Base-by-base conservation (phyloP, 1,140 invertebrate species). In the Pygmarrhopalites habei region DNA sequence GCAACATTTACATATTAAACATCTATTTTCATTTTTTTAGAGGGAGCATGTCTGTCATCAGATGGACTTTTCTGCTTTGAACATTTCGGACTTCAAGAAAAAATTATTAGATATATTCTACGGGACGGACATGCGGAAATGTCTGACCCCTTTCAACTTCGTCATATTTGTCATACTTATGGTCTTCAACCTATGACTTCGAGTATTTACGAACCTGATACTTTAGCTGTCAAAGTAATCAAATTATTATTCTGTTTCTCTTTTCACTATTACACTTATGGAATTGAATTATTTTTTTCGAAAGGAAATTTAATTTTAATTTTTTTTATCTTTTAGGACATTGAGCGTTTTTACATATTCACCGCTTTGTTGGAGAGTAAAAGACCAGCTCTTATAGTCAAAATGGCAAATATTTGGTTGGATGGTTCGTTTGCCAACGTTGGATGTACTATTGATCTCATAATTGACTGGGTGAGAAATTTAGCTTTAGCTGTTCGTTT, bases 21-120 rank as follows among this genome's bases (percentile, higher is more conserved):
- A 35, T 35, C 15, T 35, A 51, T 41, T 62, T 55, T 41, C 47
- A 5, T 29, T 35, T 35, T 29, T 65, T 52, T 30, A 69, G 64
- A 58, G 19, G 67, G 62, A 1, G 41, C 64, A n/a, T 65, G 60
- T 43, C 25, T 70, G 1, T 61, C 58, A 5, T 39, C 26, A 15
- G 41, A 3, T 25, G 65, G 62, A 25, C 41, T 47, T 14, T 70
- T 39, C 1, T 41, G 57, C 3, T 70, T 70, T 57, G 63, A 67
- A 30, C 53, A 64, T 52, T 70, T 67, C 41, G 66, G 66, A 21
- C 46, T 71, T 26, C 66, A 71, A 64, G 69, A 71, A 46, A 71
- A 68, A 53, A 21, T 67, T n/a, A 23, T 71, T 15, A 55, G 66
- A 1, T 2, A 63, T 30, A 60, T 71, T 10, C 41, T 61, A 25